Evolutionary conservation across 2,797 vertebrate genomes (phyloP), one percentile per base, ranked within the genome.

Genomic region (Melanotaenia boesemani): DNA sequence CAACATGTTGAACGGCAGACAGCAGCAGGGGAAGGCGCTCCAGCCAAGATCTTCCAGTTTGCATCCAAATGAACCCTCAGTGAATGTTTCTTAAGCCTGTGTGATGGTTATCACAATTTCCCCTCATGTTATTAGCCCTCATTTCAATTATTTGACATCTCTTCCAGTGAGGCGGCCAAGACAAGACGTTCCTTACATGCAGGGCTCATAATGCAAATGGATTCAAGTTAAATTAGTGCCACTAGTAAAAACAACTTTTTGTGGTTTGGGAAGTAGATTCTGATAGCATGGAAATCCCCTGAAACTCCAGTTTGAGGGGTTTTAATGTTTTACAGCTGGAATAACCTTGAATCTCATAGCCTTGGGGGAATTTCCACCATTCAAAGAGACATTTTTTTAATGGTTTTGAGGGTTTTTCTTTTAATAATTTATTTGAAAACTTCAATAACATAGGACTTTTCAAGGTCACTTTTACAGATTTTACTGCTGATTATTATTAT

Each of bases 1-100:
- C 70, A 74, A 63, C 72, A 32, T 73, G 80, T 44, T 81, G 63
- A 82, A 76, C 18, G 12, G n/a, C 69, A 79, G 52, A 67, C 28
- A n/a, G 61, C 24, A 41, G 64, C 57, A 30, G 50, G 34, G 52
- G 26, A n/a, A 39, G 13, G 15, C 6, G 16, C 16, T 0, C 0
- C 4, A 55, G 75, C 67, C 30, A 62, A 67, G 52, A 63, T 3
- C 50, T 6, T 5, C 5, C 65, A 30, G 55, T 26, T 39, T 24
- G 10, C 11, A 28, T 67, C 46, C 61, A 36, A 61, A 24, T 6
- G 0, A 63, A 46, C 16, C 6, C 3, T 72, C 39, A 0, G 24
- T 10, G 59, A 63, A 36, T 44, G 56, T 52, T 57, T 71, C 39
- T 55, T 69, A 52, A 24, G 48, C 64, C 58, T 18, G 32, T 20